Evolutionary conservation across 2,113 vertebrate genomes (phyloP).

Genomic region (Sciurus niger): DNA sequence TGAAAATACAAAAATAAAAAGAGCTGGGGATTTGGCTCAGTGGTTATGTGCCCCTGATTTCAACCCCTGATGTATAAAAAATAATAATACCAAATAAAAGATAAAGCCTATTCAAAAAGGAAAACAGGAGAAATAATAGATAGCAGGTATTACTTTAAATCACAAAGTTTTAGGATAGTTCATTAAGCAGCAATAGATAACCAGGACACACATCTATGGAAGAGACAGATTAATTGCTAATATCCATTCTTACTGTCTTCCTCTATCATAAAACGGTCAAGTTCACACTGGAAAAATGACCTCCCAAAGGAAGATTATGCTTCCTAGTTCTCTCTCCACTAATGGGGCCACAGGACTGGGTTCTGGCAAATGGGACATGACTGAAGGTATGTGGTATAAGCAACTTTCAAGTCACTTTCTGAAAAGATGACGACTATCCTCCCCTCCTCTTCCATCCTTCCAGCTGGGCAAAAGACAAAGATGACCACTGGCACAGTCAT

Average conservation of each 20-base stretch:
- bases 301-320: neutral
- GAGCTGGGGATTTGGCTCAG: no score
- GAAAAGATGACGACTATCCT: neutral
- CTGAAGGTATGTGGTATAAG: neutral
- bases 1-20: no score
- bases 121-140: neutral
- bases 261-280: neutral
- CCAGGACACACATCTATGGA: neutral
- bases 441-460: neutral
- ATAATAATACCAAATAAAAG: no score
- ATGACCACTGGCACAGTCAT: neutral
- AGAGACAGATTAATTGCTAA: neutral
- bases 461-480: neutral
- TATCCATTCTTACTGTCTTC: neutral
- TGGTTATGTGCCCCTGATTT: no score
- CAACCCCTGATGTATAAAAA: no score
- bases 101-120: neutral
- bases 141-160: neutral
- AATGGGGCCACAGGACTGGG: neutral
- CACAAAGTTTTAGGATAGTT: neutral
- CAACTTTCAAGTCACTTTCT: neutral
- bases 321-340: neutral
- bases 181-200: neutral
- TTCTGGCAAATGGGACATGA: neutral
- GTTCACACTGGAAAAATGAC: neutral